Evolutionary conservation across 2,113 vertebrate genomes (phyloP).

Genomic region (Trachemys scripta): DNA sequence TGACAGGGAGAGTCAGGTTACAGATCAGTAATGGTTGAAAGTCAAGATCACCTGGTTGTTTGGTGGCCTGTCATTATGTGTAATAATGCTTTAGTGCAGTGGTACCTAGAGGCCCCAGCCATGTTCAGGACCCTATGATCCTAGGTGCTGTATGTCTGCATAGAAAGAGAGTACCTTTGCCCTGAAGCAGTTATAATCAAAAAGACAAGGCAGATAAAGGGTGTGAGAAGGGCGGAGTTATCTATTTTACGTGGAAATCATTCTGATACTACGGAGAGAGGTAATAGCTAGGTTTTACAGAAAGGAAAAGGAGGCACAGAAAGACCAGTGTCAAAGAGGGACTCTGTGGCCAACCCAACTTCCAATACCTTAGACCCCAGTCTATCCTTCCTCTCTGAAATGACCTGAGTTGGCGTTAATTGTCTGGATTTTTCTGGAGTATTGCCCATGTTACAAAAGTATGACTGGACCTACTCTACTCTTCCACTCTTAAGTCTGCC

Average conservation of each 20-base stretch:
- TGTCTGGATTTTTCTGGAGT: background rate
- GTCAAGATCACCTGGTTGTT: background rate
- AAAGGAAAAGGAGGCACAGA: background rate
- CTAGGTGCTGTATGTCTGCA: background rate
- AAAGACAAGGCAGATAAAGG: background rate
- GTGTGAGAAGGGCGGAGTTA: accelerated
- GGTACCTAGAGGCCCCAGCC: accelerated
- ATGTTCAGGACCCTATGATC: background rate
- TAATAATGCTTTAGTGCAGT: background rate
- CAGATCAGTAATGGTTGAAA: background rate
- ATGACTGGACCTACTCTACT: background rate
- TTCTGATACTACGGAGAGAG: background rate
- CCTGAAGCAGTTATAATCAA: background rate
- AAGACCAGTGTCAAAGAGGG: background rate
- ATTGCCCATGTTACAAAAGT: background rate
- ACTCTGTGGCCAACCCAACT: background rate
- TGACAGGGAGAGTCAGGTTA: background rate
- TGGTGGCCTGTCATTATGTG: background rate
- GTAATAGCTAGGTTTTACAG: background rate
- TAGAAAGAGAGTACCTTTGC: background rate
- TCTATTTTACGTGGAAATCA: background rate
- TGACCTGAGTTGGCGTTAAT: background rate
- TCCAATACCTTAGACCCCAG: background rate
- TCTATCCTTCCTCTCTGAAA: background rate
- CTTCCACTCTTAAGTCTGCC: background rate